Evolutionary conservation across 1,140 invertebrate species (phyloP).

Genomic region (Drosophila nebulosa): DNA sequence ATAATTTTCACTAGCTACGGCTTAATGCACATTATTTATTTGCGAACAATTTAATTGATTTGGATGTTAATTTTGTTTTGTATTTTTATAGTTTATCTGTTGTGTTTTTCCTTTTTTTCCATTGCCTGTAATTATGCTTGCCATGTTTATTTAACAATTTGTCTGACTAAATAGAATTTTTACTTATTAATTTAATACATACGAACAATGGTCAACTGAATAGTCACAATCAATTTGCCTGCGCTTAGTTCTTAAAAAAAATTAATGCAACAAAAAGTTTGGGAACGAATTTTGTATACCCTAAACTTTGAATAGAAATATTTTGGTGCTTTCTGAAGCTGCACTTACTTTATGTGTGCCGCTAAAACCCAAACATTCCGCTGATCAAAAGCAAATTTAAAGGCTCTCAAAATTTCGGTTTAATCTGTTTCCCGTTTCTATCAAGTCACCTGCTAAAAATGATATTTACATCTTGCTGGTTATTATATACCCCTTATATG

Average conservation of each 20-base stretch:
- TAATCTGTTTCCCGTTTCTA: too few species aligned
- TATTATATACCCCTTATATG: not conserved
- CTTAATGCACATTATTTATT: constrained; percentile 53
- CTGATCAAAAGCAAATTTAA: too few species aligned
- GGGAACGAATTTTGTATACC: not conserved
- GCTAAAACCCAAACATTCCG: too few species aligned
- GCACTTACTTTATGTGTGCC: too few species aligned
- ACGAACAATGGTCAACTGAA: constrained; percentile 15
- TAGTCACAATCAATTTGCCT: constrained; percentile 30
- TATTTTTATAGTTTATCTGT: constrained; percentile 2
- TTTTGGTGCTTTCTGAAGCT: too few species aligned
- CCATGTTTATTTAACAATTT: constrained; percentile 50
- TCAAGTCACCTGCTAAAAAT: too few species aligned
- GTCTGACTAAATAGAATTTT: constrained; percentile 43
- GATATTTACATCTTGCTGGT: too few species aligned
- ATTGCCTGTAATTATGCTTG: constrained; percentile 35
- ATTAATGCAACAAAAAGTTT: constrained; percentile 4
- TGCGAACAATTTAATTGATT: constrained; percentile 56
- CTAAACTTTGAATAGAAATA: too few species aligned
- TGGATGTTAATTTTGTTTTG: constrained; percentile 37
- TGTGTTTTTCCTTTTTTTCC: constrained; percentile 1
- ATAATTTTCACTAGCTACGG: constrained; percentile 23
- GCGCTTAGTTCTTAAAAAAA: constrained; percentile 32
- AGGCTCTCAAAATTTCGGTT: too few species aligned
- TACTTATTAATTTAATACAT: constrained; percentile 41